phyloP scores from a whole-genome alignment of 2,888 invertebrate genomes.

The Anticlea derivata region DNA sequence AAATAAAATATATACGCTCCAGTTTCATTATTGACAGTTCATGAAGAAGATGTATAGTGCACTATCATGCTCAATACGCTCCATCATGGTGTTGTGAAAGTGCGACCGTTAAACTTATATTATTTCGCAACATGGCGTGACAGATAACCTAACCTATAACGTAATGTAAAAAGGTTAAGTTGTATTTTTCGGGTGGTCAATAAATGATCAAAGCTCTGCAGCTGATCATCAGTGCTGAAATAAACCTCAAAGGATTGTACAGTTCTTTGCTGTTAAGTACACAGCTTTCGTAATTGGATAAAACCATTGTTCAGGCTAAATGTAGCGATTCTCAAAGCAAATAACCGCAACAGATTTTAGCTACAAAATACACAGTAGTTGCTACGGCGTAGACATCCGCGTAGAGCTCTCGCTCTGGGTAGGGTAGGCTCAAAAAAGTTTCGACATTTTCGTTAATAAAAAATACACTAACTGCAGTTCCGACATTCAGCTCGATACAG shows the following conservation, averaged over 20 bases:
- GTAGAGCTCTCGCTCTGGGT: constrained; percentile 6
- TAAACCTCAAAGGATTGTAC: too few species aligned
- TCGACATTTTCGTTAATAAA: too few species aligned
- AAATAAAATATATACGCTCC: constrained; percentile 58
- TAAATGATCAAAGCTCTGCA: too few species aligned
- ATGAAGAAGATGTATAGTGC: constrained; percentile 29
- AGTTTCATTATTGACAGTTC: constrained; percentile 55
- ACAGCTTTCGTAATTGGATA: too few species aligned
- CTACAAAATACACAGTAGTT: not conserved
- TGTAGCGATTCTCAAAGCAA: not conserved
- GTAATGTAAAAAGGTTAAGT: too few species aligned
- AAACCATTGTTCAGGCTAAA: too few species aligned
- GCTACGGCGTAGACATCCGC: constrained; percentile 7
- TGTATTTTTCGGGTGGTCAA: not conserved
- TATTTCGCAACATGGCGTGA: not conserved
- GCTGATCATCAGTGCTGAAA: too few species aligned
- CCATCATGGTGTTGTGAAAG: constrained; percentile 4
- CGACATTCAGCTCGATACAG: too few species aligned
- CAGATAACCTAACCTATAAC: too few species aligned
- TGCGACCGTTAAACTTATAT: not conserved
- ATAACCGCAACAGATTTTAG: not conserved
- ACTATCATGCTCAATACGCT: constrained; percentile 12
- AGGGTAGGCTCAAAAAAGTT: too few species aligned
- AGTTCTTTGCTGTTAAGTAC: too few species aligned
- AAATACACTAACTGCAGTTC: too few species aligned